Evolutionary conservation across 1,140 invertebrate genomes (phyloP).

Genomic region (Drosophila arawakana): DNA sequence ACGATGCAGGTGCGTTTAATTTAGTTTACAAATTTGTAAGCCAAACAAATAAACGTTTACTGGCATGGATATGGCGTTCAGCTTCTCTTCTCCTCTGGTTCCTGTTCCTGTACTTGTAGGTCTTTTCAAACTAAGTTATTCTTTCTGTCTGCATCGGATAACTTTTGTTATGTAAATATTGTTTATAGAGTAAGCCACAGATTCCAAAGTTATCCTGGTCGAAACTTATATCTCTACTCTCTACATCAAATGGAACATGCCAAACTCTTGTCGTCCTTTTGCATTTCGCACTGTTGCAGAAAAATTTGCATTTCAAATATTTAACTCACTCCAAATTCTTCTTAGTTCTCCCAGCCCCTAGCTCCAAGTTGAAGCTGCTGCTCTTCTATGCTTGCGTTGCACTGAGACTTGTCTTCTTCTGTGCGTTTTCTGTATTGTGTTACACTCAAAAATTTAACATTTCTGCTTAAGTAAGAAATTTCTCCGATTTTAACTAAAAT

Average conservation of each 20-base stretch:
- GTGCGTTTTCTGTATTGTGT: constrained; percentile 2
- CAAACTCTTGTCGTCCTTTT: constrained; percentile 8
- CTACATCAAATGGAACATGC: constrained; percentile 11
- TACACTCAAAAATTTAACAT: not conserved
- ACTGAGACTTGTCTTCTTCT: constrained; percentile 13
- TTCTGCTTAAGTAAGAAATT: not conserved
- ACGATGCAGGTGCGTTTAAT: constrained; percentile 44
- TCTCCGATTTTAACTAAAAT: too few species aligned
- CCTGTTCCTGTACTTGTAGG: not conserved
- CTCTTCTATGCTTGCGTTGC: constrained; percentile 49
- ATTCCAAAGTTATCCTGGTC: constrained; percentile 21
- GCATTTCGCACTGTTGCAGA: constrained; percentile 18
- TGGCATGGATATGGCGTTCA: not conserved
- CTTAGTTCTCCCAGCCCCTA: not conserved
- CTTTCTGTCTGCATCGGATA: not conserved
- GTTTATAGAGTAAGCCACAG: constrained; percentile 14
- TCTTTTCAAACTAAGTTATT: not conserved
- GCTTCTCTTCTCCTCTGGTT: not conserved
- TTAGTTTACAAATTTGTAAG: constrained; percentile 46
- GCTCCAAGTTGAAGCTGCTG: not conserved
- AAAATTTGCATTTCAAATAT: constrained; percentile 71
- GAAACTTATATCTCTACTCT: constrained; percentile 3
- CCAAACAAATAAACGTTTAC: constrained; percentile 27
- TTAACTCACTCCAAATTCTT: not conserved
- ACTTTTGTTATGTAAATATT: not conserved